phyloP scores from a whole-genome alignment of 2,113 vertebrate genomes.

The Abramis brama region DNA sequence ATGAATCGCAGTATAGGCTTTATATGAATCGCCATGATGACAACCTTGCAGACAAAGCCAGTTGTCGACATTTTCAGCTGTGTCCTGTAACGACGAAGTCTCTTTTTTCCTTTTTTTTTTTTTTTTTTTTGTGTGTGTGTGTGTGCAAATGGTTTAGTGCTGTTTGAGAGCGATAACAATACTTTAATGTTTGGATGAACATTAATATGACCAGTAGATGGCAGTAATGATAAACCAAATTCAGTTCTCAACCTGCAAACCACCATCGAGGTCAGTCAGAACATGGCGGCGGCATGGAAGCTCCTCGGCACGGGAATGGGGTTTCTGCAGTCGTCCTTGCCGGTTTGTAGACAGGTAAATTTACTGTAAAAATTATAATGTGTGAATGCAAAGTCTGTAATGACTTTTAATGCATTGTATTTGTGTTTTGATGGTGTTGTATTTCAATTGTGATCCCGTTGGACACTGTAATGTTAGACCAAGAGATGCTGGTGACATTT shows the following conservation, averaged over 20 bases:
- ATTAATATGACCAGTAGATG: conserved; percentile 24
- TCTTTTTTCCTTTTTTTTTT: no score
- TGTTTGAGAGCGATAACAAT: neutral
- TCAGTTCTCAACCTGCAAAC: neutral
- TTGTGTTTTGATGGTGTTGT: neutral
- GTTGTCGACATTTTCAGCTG: neutral
- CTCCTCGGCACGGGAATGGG: conserved; percentile 65
- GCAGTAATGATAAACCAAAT: neutral
- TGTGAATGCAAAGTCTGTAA: neutral
- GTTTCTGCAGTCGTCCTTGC: conserved; percentile 65
- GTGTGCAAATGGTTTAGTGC: neutral
- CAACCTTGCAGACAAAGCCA: neutral
- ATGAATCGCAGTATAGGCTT: no score
- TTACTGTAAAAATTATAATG: neutral
- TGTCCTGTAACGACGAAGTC: neutral
- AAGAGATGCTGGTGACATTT: neutral
- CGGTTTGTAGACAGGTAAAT: conserved; percentile 68
- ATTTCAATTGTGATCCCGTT: neutral
- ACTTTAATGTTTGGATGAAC: neutral
- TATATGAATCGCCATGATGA: neutral
- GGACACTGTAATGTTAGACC: neutral
- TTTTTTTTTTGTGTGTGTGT: no score
- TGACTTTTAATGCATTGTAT: neutral
- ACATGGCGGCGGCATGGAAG: conserved; percentile 72
- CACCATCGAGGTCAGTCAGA: conserved; percentile 36